Evolutionary conservation across 2,888 invertebrate species (phyloP).

Genomic region (Protodeltote pygarga): DNA sequence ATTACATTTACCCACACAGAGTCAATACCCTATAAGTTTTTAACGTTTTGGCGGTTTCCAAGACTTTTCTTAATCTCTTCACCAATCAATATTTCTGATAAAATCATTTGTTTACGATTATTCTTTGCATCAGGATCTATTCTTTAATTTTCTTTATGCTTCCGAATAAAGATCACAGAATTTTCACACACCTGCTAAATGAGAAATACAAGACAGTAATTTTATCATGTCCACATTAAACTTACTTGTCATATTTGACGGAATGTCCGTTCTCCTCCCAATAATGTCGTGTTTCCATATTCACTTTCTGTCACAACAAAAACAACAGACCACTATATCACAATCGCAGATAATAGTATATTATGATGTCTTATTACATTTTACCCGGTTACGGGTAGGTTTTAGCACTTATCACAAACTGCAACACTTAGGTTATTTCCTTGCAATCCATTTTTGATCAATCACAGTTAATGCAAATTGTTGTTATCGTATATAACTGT

Average conservation of each 20-base stretch:
- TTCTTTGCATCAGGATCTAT: too few species aligned
- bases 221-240: constrained; percentile 15
- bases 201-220: neutral
- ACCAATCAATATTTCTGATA: too few species aligned
- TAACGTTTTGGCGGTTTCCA: neutral
- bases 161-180: too few species aligned
- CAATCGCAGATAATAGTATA: constrained; percentile 52
- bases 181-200: too few species aligned
- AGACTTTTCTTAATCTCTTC: too few species aligned
- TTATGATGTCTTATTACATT: constrained; percentile 58
- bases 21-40: neutral
- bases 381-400: constrained; percentile 38
- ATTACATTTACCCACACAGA: constrained; percentile 1
- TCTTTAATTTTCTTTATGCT: too few species aligned
- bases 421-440: constrained; percentile 60
- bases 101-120: too few species aligned
- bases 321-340: constrained; percentile 62
- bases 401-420: constrained; percentile 51
- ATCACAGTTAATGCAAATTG: constrained; percentile 49
- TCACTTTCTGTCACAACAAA: constrained; percentile 67
- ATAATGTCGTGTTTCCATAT: constrained; percentile 80
- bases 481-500: constrained; percentile 62
- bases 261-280: constrained; percentile 81
- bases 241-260: constrained; percentile 82
- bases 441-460: constrained; percentile 64